These are phyloP conservation scores for Trichogramma pretiosum DNA, from an alignment of 1,140 invertebrate species.

Conservation along the genomic window DNA sequence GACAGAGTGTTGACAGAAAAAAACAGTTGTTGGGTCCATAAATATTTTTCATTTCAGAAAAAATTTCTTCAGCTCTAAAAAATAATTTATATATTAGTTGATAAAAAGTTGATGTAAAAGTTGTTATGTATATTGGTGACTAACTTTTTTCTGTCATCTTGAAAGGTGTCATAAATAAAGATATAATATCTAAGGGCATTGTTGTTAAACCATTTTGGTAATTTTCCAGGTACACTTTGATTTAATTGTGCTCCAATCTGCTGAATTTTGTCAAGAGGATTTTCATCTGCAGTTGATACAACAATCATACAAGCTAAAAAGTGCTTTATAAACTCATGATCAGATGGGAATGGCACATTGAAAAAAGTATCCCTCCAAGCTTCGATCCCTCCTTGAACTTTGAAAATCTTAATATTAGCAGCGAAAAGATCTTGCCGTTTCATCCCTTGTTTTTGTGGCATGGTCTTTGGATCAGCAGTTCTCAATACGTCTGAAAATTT, in stretches of 20 bases:
- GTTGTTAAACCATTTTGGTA: conserved; percentile 85
- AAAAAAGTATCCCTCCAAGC: conserved; percentile 89
- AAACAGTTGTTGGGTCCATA: conserved; percentile 82
- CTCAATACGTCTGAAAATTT: too few species aligned
- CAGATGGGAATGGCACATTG: conserved; percentile 78
- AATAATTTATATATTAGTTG: conserved; percentile 11
- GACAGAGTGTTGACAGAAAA: conserved; percentile 83
- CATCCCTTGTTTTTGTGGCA: too few species aligned
- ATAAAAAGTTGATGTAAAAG: conserved; percentile 3
- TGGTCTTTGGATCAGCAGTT: too few species aligned
- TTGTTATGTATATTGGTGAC: conserved; percentile 12
- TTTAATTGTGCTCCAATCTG: conserved; percentile 69
- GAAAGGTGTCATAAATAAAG: conserved; percentile 75
- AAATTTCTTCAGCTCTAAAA: conserved; percentile 68
- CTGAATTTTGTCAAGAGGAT: conserved; percentile 70
- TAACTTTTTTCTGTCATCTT: conserved; percentile 56
- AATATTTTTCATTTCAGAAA: conserved; percentile 73
- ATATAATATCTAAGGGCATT: conserved; percentile 81
- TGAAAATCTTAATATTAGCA: too few species aligned
- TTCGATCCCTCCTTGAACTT: too few species aligned
- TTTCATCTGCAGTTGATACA: conserved; percentile 70
- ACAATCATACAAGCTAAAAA: conserved; percentile 86
- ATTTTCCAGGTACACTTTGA: conserved; percentile 65
- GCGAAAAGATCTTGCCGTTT: too few species aligned
- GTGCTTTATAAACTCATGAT: conserved; percentile 93